Base-by-base conservation (phyloP, 2,797 vertebrate genomes). In the Myotis myotis region DNA sequence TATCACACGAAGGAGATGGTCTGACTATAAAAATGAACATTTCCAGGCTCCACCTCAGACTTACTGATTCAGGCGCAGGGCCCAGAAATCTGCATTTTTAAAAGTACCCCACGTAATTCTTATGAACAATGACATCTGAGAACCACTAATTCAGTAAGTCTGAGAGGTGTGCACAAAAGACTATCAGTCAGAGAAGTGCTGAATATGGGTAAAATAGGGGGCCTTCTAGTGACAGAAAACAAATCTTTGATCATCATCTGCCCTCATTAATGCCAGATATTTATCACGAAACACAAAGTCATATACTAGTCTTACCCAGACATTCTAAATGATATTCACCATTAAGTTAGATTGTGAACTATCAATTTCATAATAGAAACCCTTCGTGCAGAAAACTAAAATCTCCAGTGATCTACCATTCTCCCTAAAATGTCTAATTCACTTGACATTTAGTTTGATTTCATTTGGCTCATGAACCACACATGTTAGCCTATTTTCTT, bases 251-350 rank as follows among this genome's bases (percentile, higher is more conserved):
- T 66, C 30, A 53, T 53, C 19, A 95, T 8, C 66, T 60, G 80
- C 53, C 38, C 23, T 97, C 53, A 70, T 44, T 33, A 89, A 94
- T 38, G 12, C 8, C 60, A 82, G 19, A 51, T 94, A 94, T 17
- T 78, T 72, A 68, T 66, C 51, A 68, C 84, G 80, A 93, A 92
- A 93, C 17, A 68, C 33, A 66, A 83, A 90, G 38, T 55, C 22
- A 38, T 82, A n/a, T 66, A 41, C 86, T 79, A 75, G 20, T 49
- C 30, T 30, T 70, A 55, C 36, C 62, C 51, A 82, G 25, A 85
- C 1, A 66, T 97, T 93, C 71, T 89, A 93, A 90, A 93, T 94
- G 82, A 88, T n/a, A 79, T 30, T 95, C 25, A 89, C 75, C 51
- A 81, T 55, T 83, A 95, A 96, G 20, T 66, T 88, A 51, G 55